These are phyloP conservation scores for Rattus norvegicus DNA, from an alignment of 2,113 vertebrate species.

Conservation along the genomic window GRCr8 NC_086024.1:27806501-27807000, in stretches of 20 bases:
- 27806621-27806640: background rate
- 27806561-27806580: background rate
- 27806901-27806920: background rate
- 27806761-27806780: accelerated
- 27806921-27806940: background rate
- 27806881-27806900: background rate
- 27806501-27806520: background rate
- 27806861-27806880: background rate
- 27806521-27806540: background rate
- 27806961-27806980: background rate
- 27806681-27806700: background rate
- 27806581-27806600: background rate
- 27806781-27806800: background rate
- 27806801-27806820: background rate
- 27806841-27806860: background rate
- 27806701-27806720: background rate
- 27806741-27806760: background rate
- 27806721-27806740: background rate
- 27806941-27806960: background rate
- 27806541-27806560: background rate
- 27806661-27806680: background rate
- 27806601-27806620: background rate
- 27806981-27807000: background rate
- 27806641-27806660: too few species aligned
- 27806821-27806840: background rate